Evolutionary conservation across 2,797 vertebrate species (phyloP), one percentile per base, ranked within the genome.

Genomic region (Ciconia nigra): DNA sequence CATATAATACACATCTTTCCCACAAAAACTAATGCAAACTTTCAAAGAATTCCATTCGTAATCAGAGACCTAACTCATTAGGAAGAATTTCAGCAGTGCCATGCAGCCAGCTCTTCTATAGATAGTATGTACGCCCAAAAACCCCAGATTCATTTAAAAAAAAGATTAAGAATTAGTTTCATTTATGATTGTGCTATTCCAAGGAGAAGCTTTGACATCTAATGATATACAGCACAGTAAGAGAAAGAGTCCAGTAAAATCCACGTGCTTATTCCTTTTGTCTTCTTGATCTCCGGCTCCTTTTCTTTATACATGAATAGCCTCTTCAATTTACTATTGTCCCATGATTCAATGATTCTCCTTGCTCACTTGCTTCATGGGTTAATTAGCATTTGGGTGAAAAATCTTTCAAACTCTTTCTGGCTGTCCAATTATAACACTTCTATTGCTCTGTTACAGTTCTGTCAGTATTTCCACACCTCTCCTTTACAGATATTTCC

Each of bases 131-230:
- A 65, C 11, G 28, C 15, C 10, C 9, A 5, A 28, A 57, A 52
- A 12, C 1, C 0, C 2, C 13, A 44, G 17, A 57, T 51, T 44
- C 1, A 46, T 46, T 85, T 8, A 1, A 49, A 47, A 85, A 33
- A 39, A 62, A 20, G 2, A 52, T 13, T 44, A 59, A 5, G 1
- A 62, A 78, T 69, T 2, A 78, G 31, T 74, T 52, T 49, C 49
- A 83, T 72, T 72, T 49, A 54, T 1, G 3, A 33, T 12, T 58
- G 19, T 62, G 18, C 16, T 55, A 58, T 33, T 66, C 37, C 26
- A 71, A 44, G 10, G 14, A 86, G 62, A 46, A 74, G 66, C 26
- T 44, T 7, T 78, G 61, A 52, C 35, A 79, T 25, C 42, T 66
- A 47, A 44, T 31, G 31, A 71, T 11, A 39, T 1, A 86, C 5